Percentiles rank a stretch among this genome's conserved stretches.
Conservation (phyloP, 2,797 vertebrate genomes). For the Sebastes ruberrimus region DNA sequence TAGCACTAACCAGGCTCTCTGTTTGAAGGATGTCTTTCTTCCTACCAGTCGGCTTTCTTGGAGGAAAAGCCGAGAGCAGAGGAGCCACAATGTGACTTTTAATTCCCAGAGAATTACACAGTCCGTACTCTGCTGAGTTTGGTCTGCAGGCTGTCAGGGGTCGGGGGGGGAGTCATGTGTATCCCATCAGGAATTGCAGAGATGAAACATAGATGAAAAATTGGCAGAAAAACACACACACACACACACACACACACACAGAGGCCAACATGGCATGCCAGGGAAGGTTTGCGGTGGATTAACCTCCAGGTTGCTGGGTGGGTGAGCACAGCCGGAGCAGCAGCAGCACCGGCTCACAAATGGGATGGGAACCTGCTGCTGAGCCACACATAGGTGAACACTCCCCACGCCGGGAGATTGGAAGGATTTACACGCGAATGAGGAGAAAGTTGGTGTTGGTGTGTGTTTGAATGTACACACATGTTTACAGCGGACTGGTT, state of each 20-base stretch:
- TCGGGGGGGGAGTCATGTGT: conserved; percentile 13
- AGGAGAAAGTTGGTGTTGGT: conserved; percentile 5
- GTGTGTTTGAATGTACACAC: background rate
- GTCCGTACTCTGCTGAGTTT: conserved; percentile 42
- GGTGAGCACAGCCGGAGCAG: conserved; percentile 64
- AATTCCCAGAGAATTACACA: conserved; percentile 32
- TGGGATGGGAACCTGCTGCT: conserved; percentile 50
- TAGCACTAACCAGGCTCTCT: background rate
- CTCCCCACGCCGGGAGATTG: conserved; percentile 24
- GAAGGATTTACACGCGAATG: conserved; percentile 55
- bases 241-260: conserved; percentile 5
- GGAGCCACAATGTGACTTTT: conserved; percentile 20
- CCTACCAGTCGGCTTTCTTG: background rate
- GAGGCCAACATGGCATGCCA: conserved; percentile 40
- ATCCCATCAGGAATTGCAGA: conserved; percentile 45
- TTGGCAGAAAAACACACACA: conserved; percentile 23
- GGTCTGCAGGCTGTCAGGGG: conserved; percentile 10
- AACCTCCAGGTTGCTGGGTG: conserved; percentile 63
- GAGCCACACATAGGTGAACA: conserved; percentile 53
- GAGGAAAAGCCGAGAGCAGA: background rate
- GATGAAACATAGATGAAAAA: conserved; percentile 57
- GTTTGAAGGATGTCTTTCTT: background rate
- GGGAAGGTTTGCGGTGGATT: conserved; percentile 70
- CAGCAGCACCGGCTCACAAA: conserved; percentile 30
- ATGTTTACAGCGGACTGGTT: conserved; percentile 12